Base-by-base conservation (phyloP, 2,113 vertebrate species). In the Colossoma macropomum region DNA sequence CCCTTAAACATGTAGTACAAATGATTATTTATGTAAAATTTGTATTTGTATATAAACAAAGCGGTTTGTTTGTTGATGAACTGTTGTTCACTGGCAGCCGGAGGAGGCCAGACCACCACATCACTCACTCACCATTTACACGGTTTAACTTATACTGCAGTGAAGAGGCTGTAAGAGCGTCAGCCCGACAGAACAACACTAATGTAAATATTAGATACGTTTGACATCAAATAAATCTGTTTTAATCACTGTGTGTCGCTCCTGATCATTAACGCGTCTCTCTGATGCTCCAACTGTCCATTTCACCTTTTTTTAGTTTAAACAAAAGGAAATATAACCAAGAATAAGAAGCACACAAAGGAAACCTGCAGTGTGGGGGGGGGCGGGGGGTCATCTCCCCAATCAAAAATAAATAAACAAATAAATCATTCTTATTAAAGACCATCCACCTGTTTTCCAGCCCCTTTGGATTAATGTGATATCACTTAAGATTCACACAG, bases 201-300 rank as follows among this genome's bases (percentile, higher is more conserved):
- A 9, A 45, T 95, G 93, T 95, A 94, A 92, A 94, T 93, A 93
- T 88, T 79, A 88, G 92, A 90, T 84, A 87, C 88, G 71, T 90
- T 48, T 92, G 88, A 90, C 86, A 94, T 91, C 75, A 90, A 94
- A 93, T 93, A 93, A 94, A 94, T 89, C 88, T 85, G 90, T 91
- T 92, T 93, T 91, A 93, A 78, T 91, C 90, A 87, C 88, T 83
- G 74, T 75, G 63, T 77, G 9, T 52, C 6, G 73, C 32, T 85
- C 87, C 15, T 81, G 13, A 28, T 75, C 63, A 1, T 9, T 66
- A 27, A 5, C 45, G 2, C 15, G 2, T 1, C 41, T 45, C 41
- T 11, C 41, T 45, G 41, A 1, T n/a, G 62, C 8, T 71, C 1
- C n/a, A n/a, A 41, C 23, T 68, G 59, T 48, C 28, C 60, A 28